phyloP scores from a whole-genome alignment of 2,113 vertebrate genomes.

The Rhipidura dahli region DNA sequence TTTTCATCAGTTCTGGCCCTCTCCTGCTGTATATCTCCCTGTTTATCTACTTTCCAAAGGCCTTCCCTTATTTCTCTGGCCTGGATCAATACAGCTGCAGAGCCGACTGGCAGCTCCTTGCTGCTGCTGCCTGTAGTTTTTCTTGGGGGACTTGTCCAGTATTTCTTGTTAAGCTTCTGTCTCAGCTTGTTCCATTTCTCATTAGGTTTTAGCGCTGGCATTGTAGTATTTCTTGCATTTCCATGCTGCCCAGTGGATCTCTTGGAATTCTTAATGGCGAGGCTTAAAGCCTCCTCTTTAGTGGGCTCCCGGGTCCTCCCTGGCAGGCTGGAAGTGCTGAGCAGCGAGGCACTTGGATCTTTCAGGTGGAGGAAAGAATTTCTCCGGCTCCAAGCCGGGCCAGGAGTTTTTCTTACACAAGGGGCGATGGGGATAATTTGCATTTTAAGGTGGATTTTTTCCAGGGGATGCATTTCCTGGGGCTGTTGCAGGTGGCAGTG shows the following conservation, averaged over 20 bases:
- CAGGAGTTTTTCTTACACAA: not conserved
- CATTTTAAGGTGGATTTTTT: not conserved
- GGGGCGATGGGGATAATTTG: not conserved
- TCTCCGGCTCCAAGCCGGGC: not conserved
- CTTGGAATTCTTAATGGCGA: conserved; percentile 56
- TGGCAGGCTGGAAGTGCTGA: not conserved
- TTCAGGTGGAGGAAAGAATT: not conserved
- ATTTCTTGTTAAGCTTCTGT: conserved; percentile 78
- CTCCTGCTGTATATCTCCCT: conserved; percentile 56
- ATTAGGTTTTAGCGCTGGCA: conserved; percentile 63
- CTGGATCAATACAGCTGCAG: conserved; percentile 64
- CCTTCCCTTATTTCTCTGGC: conserved; percentile 22
- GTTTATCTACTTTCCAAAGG: conserved; percentile 65
- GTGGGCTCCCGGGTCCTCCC: not conserved
- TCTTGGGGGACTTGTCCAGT: conserved; percentile 62
- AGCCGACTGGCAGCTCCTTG: conserved; percentile 41
- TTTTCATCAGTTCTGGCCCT: conserved; percentile 58
- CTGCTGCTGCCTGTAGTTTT: conserved; percentile 49
- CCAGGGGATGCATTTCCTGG: not conserved
- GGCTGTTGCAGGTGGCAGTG: not conserved
- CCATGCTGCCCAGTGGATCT: conserved; percentile 22
- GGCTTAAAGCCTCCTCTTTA: not conserved
- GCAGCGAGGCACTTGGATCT: not conserved
- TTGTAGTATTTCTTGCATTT: conserved; percentile 72
- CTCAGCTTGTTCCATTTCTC: conserved; percentile 70